Conservation (phyloP, 2,888 invertebrate species). For the Diabrotica balteata region DNA sequence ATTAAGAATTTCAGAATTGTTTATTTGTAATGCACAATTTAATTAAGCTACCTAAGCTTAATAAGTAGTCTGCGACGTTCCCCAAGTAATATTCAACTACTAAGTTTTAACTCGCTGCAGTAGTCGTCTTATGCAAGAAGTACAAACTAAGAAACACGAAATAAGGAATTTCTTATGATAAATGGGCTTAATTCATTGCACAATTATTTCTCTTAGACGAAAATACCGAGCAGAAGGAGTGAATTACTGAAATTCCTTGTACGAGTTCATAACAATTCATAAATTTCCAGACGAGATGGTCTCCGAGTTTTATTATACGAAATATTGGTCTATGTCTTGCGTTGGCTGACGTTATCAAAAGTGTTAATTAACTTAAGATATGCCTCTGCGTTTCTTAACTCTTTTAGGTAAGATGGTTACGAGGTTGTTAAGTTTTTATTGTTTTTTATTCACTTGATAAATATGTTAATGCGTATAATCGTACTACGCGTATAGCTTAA, state of each 20-base stretch:
- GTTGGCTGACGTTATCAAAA: constrained; percentile 15
- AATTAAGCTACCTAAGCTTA: no score
- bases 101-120: background rate
- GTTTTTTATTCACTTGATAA: no score
- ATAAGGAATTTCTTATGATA: constrained; percentile 4
- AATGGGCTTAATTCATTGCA: constrained; percentile 12
- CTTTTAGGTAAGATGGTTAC: no score
- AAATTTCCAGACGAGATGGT: constrained; percentile 2
- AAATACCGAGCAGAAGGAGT: constrained; percentile 13
- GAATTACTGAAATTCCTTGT: constrained; percentile 16
- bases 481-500: no score
- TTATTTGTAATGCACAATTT: no score
- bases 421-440: no score
- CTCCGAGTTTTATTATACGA: constrained; percentile 1
- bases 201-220: constrained; percentile 9
- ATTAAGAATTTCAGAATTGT: no score
- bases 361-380: constrained; percentile 22
- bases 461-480: no score
- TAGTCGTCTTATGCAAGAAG: background rate
- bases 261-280: constrained; percentile 7
- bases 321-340: constrained; percentile 1
- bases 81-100: no score
- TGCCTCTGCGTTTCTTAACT: constrained; percentile 6
- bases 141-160: background rate
- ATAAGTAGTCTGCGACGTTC: no score